Base-by-base conservation (phyloP, 2,797 vertebrate species). In the Limnodromus scolopaceus region DNA sequence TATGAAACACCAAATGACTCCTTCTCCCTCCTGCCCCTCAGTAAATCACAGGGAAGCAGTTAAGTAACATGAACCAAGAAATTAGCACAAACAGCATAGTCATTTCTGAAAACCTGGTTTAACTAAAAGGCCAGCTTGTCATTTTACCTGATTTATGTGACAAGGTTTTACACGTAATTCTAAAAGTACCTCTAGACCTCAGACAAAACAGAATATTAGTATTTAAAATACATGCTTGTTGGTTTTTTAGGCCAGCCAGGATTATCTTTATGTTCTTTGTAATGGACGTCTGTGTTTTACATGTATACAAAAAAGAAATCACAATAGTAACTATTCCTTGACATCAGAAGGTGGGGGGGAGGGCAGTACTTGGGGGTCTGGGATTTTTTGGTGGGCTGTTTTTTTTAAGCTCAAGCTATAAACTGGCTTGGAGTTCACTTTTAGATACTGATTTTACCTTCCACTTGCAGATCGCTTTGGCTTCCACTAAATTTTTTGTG, bases 41-140 rank as follows among this genome's bases (percentile, higher is more conserved):
- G 79, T 95, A 96, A 97, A 97, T 95, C 92, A 96, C 5, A 23
- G 94, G 81, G 75, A 93, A 89, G 78, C 32, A 89, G 75, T 81
- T 87, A 86, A 82, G 92, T 78, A 97, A 95, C 23, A 69, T 13
- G 77, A 97, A 90, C 53, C 75, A 83, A 86, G 30, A 91, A 93
- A 96, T 85, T 60, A 91, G 53, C 68, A 91, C 66, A 38, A 89
- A 43, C 81, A 83, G 30, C 36, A 54, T 17, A 83, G 65, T 65
- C 71, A 85, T 85, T 89, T 87, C 75, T 87, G 58, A 72, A 95
- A 92, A 90, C 12, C 48, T 79, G 58, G 13, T 75, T 87, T 95
- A 83, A 92, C 83, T 89, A 87, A 92, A 95, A 27, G 3, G 8
- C 55, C 63, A 86, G 36, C 13, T 68, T 46, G 32, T 55, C 84